Evolutionary conservation across 2,888 invertebrate species (phyloP).

Genomic region (Reticulitermes lucifugus): DNA sequence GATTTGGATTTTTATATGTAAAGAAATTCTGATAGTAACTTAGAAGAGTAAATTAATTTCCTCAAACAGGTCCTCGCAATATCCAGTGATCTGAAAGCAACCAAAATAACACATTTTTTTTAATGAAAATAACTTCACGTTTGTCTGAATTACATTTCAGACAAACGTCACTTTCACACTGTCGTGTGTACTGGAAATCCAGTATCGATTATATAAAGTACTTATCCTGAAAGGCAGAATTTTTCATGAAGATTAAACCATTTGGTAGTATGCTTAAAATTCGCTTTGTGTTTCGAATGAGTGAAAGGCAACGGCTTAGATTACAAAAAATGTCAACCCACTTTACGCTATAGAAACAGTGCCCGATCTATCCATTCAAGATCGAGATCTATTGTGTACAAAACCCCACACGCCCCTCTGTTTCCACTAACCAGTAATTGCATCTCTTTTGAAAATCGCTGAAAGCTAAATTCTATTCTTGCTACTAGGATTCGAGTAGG

Average conservation of each 20-base stretch:
- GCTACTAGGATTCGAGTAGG: not conserved
- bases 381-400: not conserved
- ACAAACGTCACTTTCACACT: no score
- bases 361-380: not conserved
- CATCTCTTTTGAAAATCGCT: slow-evolving; percentile 9
- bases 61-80: no score
- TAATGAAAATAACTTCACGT: no score
- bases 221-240: not conserved
- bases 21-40: no score
- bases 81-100: no score
- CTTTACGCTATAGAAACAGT: not conserved
- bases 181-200: no score
- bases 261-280: not conserved
- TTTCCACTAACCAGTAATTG: not conserved
- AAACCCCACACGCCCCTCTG: not conserved
- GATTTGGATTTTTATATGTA: no score
- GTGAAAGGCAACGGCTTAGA: not conserved
- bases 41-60: no score
- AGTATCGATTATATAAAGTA: no score
- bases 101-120: no score
- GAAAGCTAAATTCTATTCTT: not conserved
- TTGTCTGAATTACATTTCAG: no score
- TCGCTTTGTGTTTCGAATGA: not conserved
- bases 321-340: not conserved
- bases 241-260: not conserved